These are phyloP conservation scores for Lagorchestes hirsutus DNA, from an alignment of 2,797 vertebrate genomes.

Conservation along the genomic window DNA sequence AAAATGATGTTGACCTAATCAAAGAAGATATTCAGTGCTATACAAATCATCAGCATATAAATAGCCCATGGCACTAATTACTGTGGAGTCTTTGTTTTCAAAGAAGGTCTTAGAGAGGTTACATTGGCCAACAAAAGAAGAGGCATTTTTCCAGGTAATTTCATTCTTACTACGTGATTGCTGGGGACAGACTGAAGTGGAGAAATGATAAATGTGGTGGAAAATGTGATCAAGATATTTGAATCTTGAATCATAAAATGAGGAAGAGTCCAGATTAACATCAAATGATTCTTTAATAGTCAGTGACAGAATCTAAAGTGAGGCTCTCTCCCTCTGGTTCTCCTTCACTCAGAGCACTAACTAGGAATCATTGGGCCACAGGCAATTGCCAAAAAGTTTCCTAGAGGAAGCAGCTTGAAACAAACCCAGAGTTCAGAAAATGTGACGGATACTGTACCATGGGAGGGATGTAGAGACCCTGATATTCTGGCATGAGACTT, in stretches of 20 bases:
- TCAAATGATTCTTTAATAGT: not conserved
- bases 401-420: not conserved
- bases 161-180: not conserved
- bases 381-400: not conserved
- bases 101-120: not conserved
- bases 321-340: not conserved
- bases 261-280: not conserved
- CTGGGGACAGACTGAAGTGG: not conserved
- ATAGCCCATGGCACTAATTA: not conserved
- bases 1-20: not conserved
- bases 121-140: not conserved
- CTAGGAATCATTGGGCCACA: not conserved
- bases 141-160: fast-evolving
- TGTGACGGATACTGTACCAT: not conserved
- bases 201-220: not conserved
- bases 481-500: not conserved
- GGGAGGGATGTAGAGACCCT: not conserved
- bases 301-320: not conserved
- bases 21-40: not conserved
- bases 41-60: not conserved
- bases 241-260: not conserved
- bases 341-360: not conserved
- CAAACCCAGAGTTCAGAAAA: not conserved
- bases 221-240: not conserved
- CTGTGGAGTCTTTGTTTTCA: not conserved